Evolutionary conservation across 2,797 vertebrate genomes (phyloP), one percentile per base, ranked within the genome.

Genomic region (Menidia menidia): DNA sequence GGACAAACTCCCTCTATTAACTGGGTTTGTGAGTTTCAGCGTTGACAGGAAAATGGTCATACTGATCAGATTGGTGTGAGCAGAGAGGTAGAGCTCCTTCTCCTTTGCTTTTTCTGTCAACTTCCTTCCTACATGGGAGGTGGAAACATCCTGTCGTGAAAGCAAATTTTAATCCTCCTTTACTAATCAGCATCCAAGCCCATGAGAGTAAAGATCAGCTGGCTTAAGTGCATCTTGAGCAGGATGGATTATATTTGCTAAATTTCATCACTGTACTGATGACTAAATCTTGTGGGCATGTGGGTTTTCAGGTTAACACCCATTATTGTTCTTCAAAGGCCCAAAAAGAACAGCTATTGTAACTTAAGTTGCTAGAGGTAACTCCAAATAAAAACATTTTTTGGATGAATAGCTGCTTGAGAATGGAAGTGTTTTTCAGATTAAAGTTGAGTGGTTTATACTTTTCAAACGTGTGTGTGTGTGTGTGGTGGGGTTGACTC

Each of bases 41-140:
- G 1, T 3, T 42, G 31, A 60, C 41, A 25, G 32, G 5, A 42
- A 19, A 13, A 8, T 44, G 42, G 11, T 51, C 12, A 15, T 7
- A n/a, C 43, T 52, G 25, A 52, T 12, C 32, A 32, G 15, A 13
- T 19, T 32, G 4, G 11, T 41, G 30, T 35, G 16, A 35, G 54
- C 30, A 58, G 25, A 25, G 25, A 25, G 25, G 25, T 25, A 25
- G 25, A 25, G 25, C 45, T 16, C 35, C 44, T 48, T 50, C 15
- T 48, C 30, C 15, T 3, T 64, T 71, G 54, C 58, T 58, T 30
- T 51, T 32, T 57, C 51, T 50, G 50, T 50, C 18, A 19, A 35
- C 54, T 33, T 64, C 35, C 35, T n/a, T 30, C 35, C 35, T 31
- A 25, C n/a, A 50, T 3, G 51, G 45, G 35, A 58, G 12, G 39